Evolutionary conservation across 2,113 vertebrate genomes (phyloP).

Genomic region (Dolichallabes microphthalmus): DNA sequence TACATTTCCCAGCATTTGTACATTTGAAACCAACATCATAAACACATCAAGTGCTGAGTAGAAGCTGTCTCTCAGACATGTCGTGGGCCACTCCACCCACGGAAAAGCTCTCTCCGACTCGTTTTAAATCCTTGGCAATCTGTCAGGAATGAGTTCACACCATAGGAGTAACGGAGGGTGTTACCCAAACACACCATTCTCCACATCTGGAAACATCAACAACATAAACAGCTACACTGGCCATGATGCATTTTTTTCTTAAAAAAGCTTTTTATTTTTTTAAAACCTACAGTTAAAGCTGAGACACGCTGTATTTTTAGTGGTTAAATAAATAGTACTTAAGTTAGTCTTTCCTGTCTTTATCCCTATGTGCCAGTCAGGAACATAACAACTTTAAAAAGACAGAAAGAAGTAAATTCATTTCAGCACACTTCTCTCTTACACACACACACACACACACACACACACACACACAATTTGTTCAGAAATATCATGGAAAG

Average conservation of each 20-base stretch:
- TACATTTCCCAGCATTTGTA: not conserved
- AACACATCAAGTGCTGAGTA: not conserved
- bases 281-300: not conserved
- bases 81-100: not conserved
- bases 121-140: constrained; percentile 28
- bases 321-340: constrained; percentile 18
- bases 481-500: constrained; percentile 67
- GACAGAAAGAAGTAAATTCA: constrained; percentile 35
- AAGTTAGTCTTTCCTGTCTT: not conserved
- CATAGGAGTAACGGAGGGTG: constrained; percentile 28
- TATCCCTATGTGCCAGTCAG: constrained; percentile 27
- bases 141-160: constrained; percentile 37
- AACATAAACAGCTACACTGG: constrained; percentile 25
- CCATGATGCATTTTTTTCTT: constrained; percentile 1
- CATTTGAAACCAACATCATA: not conserved
- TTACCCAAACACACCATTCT: constrained; percentile 17
- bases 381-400: constrained; percentile 51
- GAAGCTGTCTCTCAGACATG: not conserved
- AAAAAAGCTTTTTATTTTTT: not conserved
- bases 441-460: constrained; percentile 49
- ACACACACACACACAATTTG: constrained; percentile 56
- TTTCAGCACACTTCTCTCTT: constrained; percentile 5
- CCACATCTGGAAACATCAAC: constrained; percentile 38
- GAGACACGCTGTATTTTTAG: not conserved
- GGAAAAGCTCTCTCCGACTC: not conserved